Evolutionary conservation across 2,113 vertebrate genomes (phyloP), one percentile per base, ranked within the genome.

Genomic region (Corythaeola cristata): DNA sequence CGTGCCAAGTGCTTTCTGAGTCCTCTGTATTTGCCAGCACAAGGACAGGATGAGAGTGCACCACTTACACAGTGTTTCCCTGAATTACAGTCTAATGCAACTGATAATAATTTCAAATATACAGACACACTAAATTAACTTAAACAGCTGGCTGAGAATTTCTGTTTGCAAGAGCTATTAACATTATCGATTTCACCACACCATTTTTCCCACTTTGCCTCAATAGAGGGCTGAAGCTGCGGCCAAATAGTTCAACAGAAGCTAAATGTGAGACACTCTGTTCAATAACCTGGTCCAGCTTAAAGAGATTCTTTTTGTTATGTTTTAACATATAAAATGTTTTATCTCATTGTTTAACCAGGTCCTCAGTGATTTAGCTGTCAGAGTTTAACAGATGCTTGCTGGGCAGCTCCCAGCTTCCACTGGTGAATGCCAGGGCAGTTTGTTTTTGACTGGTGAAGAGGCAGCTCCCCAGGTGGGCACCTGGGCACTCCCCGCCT

Each of bases 41-140:
- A 94, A 89, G 93, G 71, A 39, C n/a, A 55, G 62, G 64, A 50
- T 47, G 82, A 41, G 47, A 88, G 53, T 12, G 22, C 15, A 8
- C 26, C 59, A 71, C 93, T 92, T 93, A 82, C 60, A 93, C 89
- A 45, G 75, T 56, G 45, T 53, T 93, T 76, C 60, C 89, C 89
- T 89, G 41, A 93, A 87, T 76, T 56, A 30, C 52, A 71, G 7
- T 62, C 85, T 74, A 83, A 50, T 45, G 60, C 44, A 55, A 63
- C 64, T 67, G 83, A 37, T 59, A 45, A 78, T 87, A 81, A 89
- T 87, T 93, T 89, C 49, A 92, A 64, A 68, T 41, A 50, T 33
- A 79, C 33, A 90, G 64, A 64, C 81, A 47, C 72, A 81, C 39
- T 90, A 78, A 83, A 75, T 88, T 86, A 95, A 74, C 75, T 67